A percentile compares a stretch with the other conserved stretches of the same genome.
These are phyloP conservation scores for Anguilla marmorata DNA, from an alignment of 2,797 vertebrate genomes.

Conservation along the genomic window DNA sequence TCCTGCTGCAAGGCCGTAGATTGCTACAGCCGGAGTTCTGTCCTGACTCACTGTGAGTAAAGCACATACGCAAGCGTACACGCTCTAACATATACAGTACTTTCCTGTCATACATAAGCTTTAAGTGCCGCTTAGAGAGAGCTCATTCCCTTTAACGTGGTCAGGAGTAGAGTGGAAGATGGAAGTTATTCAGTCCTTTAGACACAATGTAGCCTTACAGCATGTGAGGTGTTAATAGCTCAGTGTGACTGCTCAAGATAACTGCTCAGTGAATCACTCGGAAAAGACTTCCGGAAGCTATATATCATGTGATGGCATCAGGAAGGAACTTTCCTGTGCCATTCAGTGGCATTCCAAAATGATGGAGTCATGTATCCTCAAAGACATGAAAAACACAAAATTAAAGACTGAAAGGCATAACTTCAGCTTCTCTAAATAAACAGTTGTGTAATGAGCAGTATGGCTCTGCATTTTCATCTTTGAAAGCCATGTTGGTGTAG, in stretches of 20 bases:
- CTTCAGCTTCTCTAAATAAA: slow-evolving; percentile 1
- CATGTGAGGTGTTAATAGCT: slow-evolving; percentile 40
- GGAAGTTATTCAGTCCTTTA: slow-evolving; percentile 37
- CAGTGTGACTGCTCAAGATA: slow-evolving; percentile 46
- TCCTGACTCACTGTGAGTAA: slow-evolving; percentile 90
- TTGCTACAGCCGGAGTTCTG: slow-evolving; percentile 97
- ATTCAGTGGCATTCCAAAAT: slow-evolving; percentile 13
- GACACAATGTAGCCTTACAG: slow-evolving; percentile 44
- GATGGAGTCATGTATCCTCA: not conserved
- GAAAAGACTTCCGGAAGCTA: not conserved
- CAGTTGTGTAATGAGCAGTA: not conserved
- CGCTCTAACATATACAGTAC: not conserved
- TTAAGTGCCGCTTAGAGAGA: slow-evolving; percentile 14
- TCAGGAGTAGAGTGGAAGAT: slow-evolving; percentile 29
- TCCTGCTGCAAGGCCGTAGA: slow-evolving; percentile 92
- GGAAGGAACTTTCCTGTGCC: not conserved
- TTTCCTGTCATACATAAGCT: slow-evolving; percentile 8
- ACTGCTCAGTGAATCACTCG: slow-evolving; percentile 13
- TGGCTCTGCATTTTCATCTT: not conserved
- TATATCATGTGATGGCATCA: not conserved
- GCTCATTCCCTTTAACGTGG: slow-evolving; percentile 27
- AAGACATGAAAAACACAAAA: not conserved
- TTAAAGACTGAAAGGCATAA: not conserved
- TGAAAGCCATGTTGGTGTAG: not conserved
- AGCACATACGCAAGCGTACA: not conserved